A percentile compares a stretch with the other conserved stretches of the same genome.
Conservation (phyloP, 2,797 vertebrate species). For the Bryconaethiops microstoma region DNA sequence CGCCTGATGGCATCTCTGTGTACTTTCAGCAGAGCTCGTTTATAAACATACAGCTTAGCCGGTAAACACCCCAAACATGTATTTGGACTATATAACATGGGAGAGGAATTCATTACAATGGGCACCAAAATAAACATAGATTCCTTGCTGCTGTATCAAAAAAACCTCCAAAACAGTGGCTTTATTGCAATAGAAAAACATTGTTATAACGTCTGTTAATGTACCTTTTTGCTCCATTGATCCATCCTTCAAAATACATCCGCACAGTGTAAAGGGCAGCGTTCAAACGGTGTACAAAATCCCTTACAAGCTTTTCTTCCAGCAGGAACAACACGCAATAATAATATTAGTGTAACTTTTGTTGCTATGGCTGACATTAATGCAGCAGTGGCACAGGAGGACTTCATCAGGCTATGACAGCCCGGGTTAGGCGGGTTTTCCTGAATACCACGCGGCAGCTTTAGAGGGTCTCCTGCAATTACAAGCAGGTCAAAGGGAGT, state of each 20-base stretch:
- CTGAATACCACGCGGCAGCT: slow-evolving; percentile 38
- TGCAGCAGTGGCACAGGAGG: neutral
- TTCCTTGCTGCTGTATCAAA: neutral
- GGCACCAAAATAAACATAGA: neutral
- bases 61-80: slow-evolving; percentile 24
- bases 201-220: no score
- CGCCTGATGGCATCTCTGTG: neutral
- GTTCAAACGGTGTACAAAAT: no score
- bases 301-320: no score
- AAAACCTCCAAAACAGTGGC: neutral
- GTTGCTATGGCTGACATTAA: neutral
- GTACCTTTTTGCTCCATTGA: neutral
- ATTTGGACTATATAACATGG: neutral
- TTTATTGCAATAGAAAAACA: no score
- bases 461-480: slow-evolving; percentile 50
- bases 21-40: slow-evolving; percentile 14
- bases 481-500: slow-evolving; percentile 43
- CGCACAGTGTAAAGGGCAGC: neutral
- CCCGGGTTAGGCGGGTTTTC: slow-evolving; percentile 24
- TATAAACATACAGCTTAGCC: slow-evolving; percentile 31
- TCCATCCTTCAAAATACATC: neutral
- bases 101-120: neutral
- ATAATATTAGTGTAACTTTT: neutral
- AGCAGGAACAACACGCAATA: neutral
- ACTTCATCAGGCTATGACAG: slow-evolving; percentile 31